A percentile compares a stretch with the other conserved stretches of the same genome.
phyloP scores from a whole-genome alignment of 2,797 vertebrate genomes.

The Falco biarmicus region DNA sequence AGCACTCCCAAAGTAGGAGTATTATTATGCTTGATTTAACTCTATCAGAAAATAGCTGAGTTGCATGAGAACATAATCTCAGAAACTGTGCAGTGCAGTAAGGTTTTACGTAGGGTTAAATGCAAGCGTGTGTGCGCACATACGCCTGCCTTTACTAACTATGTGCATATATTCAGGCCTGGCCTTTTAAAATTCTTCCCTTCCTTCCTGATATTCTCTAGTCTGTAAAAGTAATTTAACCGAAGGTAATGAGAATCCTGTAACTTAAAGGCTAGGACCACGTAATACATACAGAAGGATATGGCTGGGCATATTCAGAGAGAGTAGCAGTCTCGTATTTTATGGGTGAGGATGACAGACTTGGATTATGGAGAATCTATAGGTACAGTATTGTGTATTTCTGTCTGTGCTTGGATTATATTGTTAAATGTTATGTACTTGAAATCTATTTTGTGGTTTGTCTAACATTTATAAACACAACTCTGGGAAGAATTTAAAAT shows the following conservation, averaged over 20 bases:
- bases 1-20: background rate
- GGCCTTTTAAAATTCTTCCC: background rate
- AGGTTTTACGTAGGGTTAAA: conserved; percentile 33
- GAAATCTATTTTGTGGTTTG: conserved; percentile 81
- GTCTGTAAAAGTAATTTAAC: background rate
- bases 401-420: conserved; percentile 79
- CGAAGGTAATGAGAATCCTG: background rate
- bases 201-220: background rate
- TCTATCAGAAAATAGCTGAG: conserved; percentile 48
- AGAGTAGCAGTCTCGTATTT: conserved; percentile 3
- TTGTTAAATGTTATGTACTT: conserved; percentile 81
- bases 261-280: background rate
- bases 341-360: conserved; percentile 35
- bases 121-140: conserved; percentile 41
- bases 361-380: conserved; percentile 67
- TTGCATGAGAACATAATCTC: conserved; percentile 52
- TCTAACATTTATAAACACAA: conserved; percentile 85
- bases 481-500: conserved; percentile 88
- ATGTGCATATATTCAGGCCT: conserved; percentile 23
- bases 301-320: conserved; percentile 33
- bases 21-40: conserved; percentile 17
- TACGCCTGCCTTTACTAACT: conserved; percentile 8
- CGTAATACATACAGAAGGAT: background rate
- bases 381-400: conserved; percentile 84
- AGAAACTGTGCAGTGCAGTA: conserved; percentile 36